Conservation (phyloP, 2,113 vertebrate species). For the Ifrita kowaldi region DNA sequence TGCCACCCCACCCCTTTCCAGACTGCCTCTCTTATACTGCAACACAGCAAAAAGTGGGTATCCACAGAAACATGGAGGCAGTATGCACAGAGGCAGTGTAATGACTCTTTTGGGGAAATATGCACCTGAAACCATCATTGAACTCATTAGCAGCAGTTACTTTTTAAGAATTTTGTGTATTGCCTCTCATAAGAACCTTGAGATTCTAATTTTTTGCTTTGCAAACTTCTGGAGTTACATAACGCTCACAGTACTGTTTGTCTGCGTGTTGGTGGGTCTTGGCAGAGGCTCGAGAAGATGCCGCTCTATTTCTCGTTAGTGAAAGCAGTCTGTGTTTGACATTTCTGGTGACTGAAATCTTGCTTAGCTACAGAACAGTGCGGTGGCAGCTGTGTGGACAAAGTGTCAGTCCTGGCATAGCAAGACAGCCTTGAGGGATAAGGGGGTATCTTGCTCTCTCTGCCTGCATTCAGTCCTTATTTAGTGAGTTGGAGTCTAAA, state of each 20-base stretch:
- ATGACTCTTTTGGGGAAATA: not conserved
- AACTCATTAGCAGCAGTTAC: not conserved
- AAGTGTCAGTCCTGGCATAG: not conserved
- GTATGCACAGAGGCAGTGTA: not conserved
- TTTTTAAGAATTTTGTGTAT: not conserved
- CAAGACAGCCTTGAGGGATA: not conserved
- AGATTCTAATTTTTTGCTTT: not conserved
- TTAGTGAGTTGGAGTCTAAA: not conserved
- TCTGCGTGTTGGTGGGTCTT: not conserved
- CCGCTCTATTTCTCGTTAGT: not conserved
- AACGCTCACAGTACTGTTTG: not conserved
- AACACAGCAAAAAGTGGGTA: fast-evolving
- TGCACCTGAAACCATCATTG: not conserved
- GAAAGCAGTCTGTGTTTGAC: not conserved
- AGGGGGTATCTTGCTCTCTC: not conserved
- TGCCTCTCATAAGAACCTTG: not conserved
- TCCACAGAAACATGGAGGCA: not conserved
- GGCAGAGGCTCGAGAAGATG: not conserved
- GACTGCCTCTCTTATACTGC: not conserved
- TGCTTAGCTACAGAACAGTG: not conserved
- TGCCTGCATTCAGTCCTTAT: not conserved
- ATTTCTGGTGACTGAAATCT: not conserved
- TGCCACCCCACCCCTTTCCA: not conserved
- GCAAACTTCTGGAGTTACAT: not conserved
- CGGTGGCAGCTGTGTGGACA: not conserved